These are phyloP conservation scores for Mobula hypostoma DNA, from an alignment of 2,113 vertebrate genomes.

Conservation along the genomic window DNA sequence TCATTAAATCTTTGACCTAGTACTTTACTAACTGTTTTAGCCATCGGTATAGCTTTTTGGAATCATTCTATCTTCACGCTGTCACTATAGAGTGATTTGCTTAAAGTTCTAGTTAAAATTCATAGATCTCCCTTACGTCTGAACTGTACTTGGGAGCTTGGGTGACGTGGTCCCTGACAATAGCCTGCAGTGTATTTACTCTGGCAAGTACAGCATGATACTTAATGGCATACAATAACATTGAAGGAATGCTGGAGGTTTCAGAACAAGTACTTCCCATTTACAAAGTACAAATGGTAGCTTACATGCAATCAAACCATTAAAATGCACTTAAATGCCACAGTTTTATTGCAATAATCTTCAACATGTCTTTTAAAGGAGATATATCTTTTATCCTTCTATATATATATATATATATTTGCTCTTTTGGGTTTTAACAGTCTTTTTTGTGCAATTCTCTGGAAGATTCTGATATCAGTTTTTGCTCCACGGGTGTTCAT, in stretches of 20 bases:
- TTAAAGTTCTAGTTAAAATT: slow-evolving; percentile 3
- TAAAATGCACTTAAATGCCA: neutral
- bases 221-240: neutral
- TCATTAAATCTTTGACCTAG: neutral
- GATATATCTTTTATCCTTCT: neutral
- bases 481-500: neutral
- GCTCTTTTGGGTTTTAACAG: neutral
- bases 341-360: neutral
- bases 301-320: no score
- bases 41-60: neutral
- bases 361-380: neutral
- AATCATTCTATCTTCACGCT: neutral
- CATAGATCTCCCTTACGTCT: neutral
- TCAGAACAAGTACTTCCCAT: neutral
- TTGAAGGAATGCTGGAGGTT: neutral
- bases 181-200: neutral
- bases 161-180: neutral
- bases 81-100: neutral
- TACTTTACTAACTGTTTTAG: neutral
- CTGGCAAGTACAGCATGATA: neutral
- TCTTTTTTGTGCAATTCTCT: neutral
- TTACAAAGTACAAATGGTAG: neutral
- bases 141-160: neutral
- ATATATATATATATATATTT: neutral
- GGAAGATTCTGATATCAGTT: neutral